Base-by-base conservation (phyloP, 2,888 invertebrate species). In the Ophioninae sp. region DNA sequence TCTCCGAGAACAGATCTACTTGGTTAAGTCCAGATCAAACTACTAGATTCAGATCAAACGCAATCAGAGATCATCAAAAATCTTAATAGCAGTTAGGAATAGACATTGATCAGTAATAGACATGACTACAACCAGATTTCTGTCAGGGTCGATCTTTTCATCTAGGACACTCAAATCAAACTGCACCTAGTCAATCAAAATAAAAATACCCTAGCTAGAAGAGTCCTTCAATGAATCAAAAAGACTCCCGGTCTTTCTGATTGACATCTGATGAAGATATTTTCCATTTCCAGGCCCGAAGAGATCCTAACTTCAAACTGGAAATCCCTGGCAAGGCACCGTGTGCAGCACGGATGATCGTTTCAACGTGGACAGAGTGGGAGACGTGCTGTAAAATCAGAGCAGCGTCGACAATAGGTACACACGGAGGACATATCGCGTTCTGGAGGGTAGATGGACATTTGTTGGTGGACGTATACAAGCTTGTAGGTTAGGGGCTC, bases 401-500 rank as follows among this genome's bases (percentile, higher is more conserved):
- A 10, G 17, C 51, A 51, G 51, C 51, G 17, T 17, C 51, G 17
- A 51, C 51, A 51, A 51, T 68, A 23, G 23, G n/a, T n/a, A 51
- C n/a, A 56, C 20, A 30, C 13, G 56, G 10, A 37, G 63, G 17
- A 39, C 2, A 75, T 39, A 56, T 58, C 58, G 22, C 37, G 22
- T 58, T 69, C n/a, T 37, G 20, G 7, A 44, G 44, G 44, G 20
- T 13, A 63, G n/a, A 51, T 44, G 20, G 44, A 78, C 71, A 13
- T 69, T 51, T 30, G 64, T 22, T 17, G 37, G 51, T 73, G 10
- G 51, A 56, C 10, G 71, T 17, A 22, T 51, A 39, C 56, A 37
- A 63, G 23, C 22, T 64, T 61, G 13, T 41, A n/a, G 67, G 67
- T 73, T 13, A 17, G 61, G 68, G 72, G 44, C n/a, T 44, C 22